Evolutionary conservation across 1,140 invertebrate genomes (phyloP).

Genomic region (Melanaphis sacchari): DNA sequence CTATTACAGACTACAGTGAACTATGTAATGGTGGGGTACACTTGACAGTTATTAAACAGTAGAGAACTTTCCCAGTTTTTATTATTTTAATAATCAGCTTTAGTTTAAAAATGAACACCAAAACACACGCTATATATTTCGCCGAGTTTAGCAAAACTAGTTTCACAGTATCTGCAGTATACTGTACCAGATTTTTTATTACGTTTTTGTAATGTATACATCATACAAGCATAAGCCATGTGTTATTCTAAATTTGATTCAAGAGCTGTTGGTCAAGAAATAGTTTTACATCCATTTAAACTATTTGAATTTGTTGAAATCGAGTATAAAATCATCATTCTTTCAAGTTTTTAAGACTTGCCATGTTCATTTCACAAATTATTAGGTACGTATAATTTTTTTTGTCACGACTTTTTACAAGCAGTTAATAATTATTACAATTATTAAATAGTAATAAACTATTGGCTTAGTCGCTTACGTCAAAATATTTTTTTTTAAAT

Average conservation of each 20-base stretch:
- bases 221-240: neutral
- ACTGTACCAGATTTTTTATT: neutral
- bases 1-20: neutral
- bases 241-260: conserved; percentile 15
- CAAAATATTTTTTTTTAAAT: too few relatives aligned
- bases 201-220: neutral
- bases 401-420: neutral
- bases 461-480: too few relatives aligned
- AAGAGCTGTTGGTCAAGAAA: neutral
- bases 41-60: neutral
- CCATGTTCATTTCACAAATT: neutral
- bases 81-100: neutral
- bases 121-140: neutral
- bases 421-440: too few relatives aligned
- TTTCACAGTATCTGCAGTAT: neutral
- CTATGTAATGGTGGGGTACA: too few relatives aligned
- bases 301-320: neutral
- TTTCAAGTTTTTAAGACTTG: neutral
- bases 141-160: neutral
- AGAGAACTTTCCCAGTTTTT: too few relatives aligned
- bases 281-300: neutral
- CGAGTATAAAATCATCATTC: neutral
- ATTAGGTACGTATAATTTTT: neutral
- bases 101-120: neutral
- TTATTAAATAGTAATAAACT: too few relatives aligned